Percentiles rank a stretch among this genome's conserved stretches.
phyloP scores from a whole-genome alignment of 2,888 invertebrate species.

The Andrena bicolor region DNA sequence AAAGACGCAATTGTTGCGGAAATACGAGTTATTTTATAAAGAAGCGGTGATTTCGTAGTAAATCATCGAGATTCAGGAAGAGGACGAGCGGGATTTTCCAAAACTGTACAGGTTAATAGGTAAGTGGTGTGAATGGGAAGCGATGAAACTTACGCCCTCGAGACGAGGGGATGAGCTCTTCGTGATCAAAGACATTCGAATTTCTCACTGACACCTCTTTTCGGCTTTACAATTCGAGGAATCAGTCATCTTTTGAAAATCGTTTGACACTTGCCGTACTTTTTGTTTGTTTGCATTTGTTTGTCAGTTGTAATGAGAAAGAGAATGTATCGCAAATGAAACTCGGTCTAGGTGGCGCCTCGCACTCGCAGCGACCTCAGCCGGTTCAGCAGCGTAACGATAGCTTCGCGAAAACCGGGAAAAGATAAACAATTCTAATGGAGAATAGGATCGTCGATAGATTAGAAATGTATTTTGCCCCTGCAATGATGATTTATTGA shows the following conservation, averaged over 20 bases:
- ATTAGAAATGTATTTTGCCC: not conserved
- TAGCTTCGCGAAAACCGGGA: not conserved
- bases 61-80: not conserved
- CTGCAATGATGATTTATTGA: conserved; percentile 9
- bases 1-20: not conserved
- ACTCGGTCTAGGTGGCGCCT: too few relatives aligned
- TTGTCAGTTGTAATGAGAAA: conserved; percentile 67
- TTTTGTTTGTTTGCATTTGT: conserved; percentile 80
- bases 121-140: not conserved
- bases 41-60: too few relatives aligned
- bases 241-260: conserved; percentile 68
- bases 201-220: conserved; percentile 29
- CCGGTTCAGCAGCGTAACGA: not conserved
- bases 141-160: conserved; percentile 71
- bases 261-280: conserved; percentile 71
- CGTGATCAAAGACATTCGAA: conserved; percentile 68
- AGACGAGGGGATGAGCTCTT: conserved; percentile 62
- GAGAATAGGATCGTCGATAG: not conserved
- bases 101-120: conserved; percentile 53
- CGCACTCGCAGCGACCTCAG: conserved; percentile 6
- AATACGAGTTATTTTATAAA: too few relatives aligned
- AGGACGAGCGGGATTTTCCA: not conserved
- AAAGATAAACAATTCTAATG: not conserved
- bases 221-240: conserved; percentile 24
- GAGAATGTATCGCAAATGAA: too few relatives aligned